Evolutionary conservation across 2,888 invertebrate species (phyloP).

Genomic region (Brachypterus glaber): DNA sequence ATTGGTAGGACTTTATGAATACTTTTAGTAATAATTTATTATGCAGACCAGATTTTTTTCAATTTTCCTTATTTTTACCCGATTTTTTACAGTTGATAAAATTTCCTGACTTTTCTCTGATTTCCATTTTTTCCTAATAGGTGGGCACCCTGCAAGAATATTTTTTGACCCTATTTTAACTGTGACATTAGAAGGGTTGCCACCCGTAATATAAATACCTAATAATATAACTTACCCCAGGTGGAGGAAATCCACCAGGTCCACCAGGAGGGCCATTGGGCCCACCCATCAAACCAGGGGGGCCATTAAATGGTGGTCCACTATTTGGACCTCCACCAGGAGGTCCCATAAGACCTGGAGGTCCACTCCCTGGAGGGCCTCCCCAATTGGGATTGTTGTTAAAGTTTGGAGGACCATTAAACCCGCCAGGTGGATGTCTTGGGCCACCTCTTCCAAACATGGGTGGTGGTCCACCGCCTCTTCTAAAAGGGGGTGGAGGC

Average conservation of each 20-base stretch:
- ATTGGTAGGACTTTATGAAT: no score
- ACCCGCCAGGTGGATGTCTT: slow-evolving; percentile 41
- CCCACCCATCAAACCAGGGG: slow-evolving; percentile 26
- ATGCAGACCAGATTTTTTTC: no score
- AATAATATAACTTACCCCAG: slow-evolving; percentile 8
- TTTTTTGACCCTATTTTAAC: neutral
- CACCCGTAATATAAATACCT: neutral
- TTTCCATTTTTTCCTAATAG: no score
- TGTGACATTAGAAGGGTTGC: slow-evolving; percentile 6
- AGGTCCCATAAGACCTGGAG: slow-evolving; percentile 48
- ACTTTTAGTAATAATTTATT: no score
- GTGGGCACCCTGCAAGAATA: no score
- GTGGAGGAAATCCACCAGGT: slow-evolving; percentile 4
- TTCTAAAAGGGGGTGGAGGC: slow-evolving; percentile 34
- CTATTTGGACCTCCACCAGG: slow-evolving; percentile 43
- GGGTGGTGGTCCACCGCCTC: slow-evolving; percentile 46
- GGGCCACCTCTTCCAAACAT: slow-evolving; percentile 41
- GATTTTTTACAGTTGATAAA: no score
- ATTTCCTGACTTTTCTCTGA: no score
- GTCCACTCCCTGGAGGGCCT: slow-evolving; percentile 44
- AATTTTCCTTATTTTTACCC: no score
- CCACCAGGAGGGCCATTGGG: slow-evolving; percentile 24
- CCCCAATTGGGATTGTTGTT: slow-evolving; percentile 60
- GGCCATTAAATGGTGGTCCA: slow-evolving; percentile 37
- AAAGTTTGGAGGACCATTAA: slow-evolving; percentile 47